Evolutionary conservation across 2,797 vertebrate genomes (phyloP), one percentile per base, ranked within the genome.

Genomic region (Catamblyrhynchus diadema): DNA sequence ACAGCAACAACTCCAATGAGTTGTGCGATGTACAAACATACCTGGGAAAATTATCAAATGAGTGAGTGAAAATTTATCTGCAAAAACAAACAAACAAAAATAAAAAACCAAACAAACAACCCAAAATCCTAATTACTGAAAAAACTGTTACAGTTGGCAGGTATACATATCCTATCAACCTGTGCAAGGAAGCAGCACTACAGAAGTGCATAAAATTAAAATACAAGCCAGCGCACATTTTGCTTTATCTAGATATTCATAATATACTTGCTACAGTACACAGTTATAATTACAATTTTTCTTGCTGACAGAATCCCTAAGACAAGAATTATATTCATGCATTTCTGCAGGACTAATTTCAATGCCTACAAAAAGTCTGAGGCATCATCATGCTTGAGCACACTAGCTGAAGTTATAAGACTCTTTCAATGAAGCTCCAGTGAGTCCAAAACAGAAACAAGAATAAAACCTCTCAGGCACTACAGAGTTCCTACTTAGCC

Each of bases 181-280:
- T 57, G 17, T 4, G 5, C 53, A 60, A 84, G 22, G 32, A 35
- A 81, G 51, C 12, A 75, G 16, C 17, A 45, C 10, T 39, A 72
- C 72, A 71, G 41, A 28, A 62, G 3, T 8, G 17, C 25, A 45
- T 47, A 15, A 87, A 84, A n/a, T 61, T 59, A 67, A 90, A 92
- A 50, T 12, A 73, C 0, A 0, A 83, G 45, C 35, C 65, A n/a
- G 37, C 0, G 0, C 10, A 19, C 41, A 64, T 66, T 89, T 67
- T 54, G 19, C 37, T 90, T 84, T 56, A 86, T 50, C 21, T 42
- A 64, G 30, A 65, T 25, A 65, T 37, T 78, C 48, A n/a, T 51
- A 75, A 66, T 12, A 24, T 39, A 70, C 41, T 72, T 88, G 28
- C 59, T 78, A 24, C 22, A 51, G 17, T 19, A 65, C 12, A 25